Conservation (phyloP, 2,888 invertebrate species). For the Drosophila mimetica region DNA sequence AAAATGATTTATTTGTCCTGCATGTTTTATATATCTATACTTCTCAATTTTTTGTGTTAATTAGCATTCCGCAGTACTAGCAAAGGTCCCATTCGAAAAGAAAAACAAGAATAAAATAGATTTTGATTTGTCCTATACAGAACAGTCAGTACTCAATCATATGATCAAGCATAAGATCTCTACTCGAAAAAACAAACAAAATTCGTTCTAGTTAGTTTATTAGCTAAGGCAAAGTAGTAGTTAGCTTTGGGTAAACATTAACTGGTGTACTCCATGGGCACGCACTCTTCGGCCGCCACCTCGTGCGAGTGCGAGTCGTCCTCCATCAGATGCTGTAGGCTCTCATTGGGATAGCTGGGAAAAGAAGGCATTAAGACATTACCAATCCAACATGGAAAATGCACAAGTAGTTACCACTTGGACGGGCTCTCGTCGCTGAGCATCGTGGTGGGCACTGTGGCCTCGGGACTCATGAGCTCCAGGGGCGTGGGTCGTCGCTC, state of each 20-base stretch:
- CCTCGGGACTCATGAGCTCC: conserved; percentile 90
- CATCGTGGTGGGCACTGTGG: conserved; percentile 96
- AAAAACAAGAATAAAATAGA: too few relatives aligned
- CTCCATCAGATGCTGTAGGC: conserved; percentile 89
- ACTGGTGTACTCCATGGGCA: conserved; percentile 87
- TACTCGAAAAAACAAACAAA: neutral
- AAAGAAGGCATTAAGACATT: neutral
- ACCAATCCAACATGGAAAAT: neutral
- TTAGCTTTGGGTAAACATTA: conserved; percentile 40
- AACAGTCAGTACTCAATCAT: too few relatives aligned
- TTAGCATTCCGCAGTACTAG: too few relatives aligned
- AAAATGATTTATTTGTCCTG: too few relatives aligned
- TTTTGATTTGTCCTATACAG: too few relatives aligned
- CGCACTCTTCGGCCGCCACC: conserved; percentile 91
- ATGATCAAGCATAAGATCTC: too few relatives aligned
- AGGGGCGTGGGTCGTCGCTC: conserved; percentile 89
- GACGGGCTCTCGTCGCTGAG: conserved; percentile 96
- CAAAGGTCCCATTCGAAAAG: too few relatives aligned
- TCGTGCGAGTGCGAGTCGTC: conserved; percentile 90
- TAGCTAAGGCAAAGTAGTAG: conserved; percentile 39
- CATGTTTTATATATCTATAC: too few relatives aligned
- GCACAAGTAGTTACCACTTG: conserved; percentile 87
- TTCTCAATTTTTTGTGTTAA: too few relatives aligned
- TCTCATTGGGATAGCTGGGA: conserved; percentile 91
- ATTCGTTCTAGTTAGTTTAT: conserved; percentile 50